Base-by-base conservation (phyloP, 2,113 vertebrate genomes). In the Pantherophis guttatus region DNA sequence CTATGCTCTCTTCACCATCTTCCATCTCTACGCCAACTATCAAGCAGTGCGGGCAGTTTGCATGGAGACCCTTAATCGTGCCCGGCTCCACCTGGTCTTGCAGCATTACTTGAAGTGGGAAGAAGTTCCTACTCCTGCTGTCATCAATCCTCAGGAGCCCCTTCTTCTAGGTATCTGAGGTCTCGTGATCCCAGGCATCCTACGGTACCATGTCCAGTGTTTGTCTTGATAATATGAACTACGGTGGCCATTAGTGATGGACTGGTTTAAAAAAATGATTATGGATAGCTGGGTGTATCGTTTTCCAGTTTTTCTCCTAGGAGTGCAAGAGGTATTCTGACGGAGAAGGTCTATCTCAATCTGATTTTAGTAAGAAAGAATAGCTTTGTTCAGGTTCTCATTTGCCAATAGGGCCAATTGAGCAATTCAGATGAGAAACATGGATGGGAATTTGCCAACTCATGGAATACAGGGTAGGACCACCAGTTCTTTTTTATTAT, bases 21-120 rank as follows among this genome's bases (percentile, higher is more conserved):
- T 99, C 52, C 99, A 99, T 94, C 98, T 99, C 88, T 98, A 98
- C 1, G 98, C 98, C 96, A 99, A 99, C 97, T 98, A 98, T 96
- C 98, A 98, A 87, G 98, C 98, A 0, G 98, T 99, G 59, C 97
- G 98, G 23, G 98, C 98, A 0, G 98, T 99, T 12, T 98, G 99
- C 95, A 98, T 99, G 98, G 98, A 98, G 94, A 99, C 98, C 2
- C 97, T 99, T n/a, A 99, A 99, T 0, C 98, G 98, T 89, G 98
- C 97, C 0, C 98, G 98, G 5, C 98, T 99, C 48, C 95, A 97
- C 0, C 97, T 99, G 12, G 96, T 98, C n/a, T 94, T 98, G 59
- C 96, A 93, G 62, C 97, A 97, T 33, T 98, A 98, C 94, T 96
- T 99, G 94, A 93, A 58, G 2, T 93, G 93, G 23, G 95, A 96